A percentile compares a stretch with the other conserved stretches of the same genome.
Conservation (phyloP, 2,797 vertebrate species). For the Alcedo atthis region DNA sequence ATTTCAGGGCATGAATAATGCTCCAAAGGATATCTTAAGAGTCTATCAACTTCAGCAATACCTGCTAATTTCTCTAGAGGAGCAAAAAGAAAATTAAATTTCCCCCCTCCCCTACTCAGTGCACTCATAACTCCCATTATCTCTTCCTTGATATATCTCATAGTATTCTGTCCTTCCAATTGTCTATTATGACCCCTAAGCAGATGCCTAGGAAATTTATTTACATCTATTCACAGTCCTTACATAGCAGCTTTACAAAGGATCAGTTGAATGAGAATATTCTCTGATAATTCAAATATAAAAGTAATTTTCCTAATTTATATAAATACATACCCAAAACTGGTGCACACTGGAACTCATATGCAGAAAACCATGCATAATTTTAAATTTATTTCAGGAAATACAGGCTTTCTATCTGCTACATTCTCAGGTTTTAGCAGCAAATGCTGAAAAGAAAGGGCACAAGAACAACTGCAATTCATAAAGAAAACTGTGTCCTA, state of each 20-base stretch:
- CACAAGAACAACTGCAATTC: neutral
- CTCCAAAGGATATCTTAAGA: neutral
- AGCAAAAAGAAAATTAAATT: neutral
- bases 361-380: neutral
- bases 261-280: neutral
- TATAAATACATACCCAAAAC: neutral
- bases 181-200: neutral
- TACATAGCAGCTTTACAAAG: neutral
- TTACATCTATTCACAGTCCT: neutral
- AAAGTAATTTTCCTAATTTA: neutral
- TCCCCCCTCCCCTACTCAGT: neutral
- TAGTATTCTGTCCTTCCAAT: neutral
- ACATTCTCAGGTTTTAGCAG: neutral
- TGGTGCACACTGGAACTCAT: neutral
- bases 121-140: neutral
- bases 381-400: neutral
- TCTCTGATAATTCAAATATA: neutral
- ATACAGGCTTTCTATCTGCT: neutral
- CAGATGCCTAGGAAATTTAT: neutral
- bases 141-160: neutral
- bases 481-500: neutral
- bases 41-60: neutral
- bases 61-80: neutral
- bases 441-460: neutral
- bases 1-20: no score